phyloP scores from a whole-genome alignment of 2,888 invertebrate genomes.

The Diaprepes abbreviatus region DNA sequence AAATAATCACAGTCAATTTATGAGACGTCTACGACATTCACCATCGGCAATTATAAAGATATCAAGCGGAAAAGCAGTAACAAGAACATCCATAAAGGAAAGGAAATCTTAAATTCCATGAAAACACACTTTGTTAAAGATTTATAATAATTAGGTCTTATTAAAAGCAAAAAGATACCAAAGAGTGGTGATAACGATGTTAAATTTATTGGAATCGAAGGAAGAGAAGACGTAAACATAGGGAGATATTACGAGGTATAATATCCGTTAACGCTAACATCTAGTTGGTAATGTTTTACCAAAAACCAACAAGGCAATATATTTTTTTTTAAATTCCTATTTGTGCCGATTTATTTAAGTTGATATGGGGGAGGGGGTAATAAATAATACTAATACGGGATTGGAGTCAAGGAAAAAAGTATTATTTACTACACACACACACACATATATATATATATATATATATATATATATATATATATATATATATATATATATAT shows the following conservation, averaged over 20 bases:
- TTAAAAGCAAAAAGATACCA: not conserved
- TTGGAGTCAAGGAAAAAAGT: too few relatives aligned
- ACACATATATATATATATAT: too few relatives aligned
- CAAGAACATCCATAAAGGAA: not conserved
- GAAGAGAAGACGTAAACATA: not conserved
- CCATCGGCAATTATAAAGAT: not conserved
- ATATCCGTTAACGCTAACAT: not conserved
- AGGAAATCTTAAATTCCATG: constrained; percentile 3
- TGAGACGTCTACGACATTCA: not conserved
- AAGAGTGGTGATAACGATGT: not conserved
- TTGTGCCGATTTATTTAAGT: too few relatives aligned
- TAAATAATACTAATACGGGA: too few relatives aligned
- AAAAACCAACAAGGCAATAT: too few relatives aligned
- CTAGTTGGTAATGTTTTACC: too few relatives aligned
- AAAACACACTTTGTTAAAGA: not conserved
- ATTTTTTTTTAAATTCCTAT: too few relatives aligned
- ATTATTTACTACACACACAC: too few relatives aligned
- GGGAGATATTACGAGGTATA: not conserved
- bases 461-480: too few relatives aligned
- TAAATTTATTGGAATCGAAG: not conserved
- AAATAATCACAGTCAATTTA: too few relatives aligned
- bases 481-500: too few relatives aligned
- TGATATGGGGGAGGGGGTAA: too few relatives aligned
- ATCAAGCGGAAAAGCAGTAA: not conserved
- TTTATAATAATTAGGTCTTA: constrained; percentile 8